A percentile compares a stretch with the other conserved stretches of the same genome.
These are phyloP conservation scores for Amblyopsis rosae DNA, from an alignment of 2,113 vertebrate genomes.

Conservation along the genomic window DNA sequence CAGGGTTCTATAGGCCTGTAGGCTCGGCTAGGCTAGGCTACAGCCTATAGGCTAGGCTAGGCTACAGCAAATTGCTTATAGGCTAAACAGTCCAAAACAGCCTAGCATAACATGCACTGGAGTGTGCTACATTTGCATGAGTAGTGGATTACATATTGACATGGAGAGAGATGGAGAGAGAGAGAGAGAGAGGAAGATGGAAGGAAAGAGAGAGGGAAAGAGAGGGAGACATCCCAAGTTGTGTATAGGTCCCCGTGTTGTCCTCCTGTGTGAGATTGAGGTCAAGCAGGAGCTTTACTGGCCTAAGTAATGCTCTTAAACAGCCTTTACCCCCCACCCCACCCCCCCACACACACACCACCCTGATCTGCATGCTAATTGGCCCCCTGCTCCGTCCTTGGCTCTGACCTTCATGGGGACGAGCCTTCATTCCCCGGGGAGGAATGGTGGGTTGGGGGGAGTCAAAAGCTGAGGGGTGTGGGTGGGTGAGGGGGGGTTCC, in stretches of 20 bases:
- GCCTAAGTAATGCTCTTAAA: slow-evolving; percentile 95
- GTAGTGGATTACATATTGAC: neutral
- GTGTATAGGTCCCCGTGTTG: too few species aligned
- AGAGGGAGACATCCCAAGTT: slow-evolving; percentile 14
- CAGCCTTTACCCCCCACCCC: slow-evolving; percentile 60
- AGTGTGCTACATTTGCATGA: too few species aligned
- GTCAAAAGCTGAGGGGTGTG: slow-evolving; percentile 53
- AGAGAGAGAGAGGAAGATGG: neutral
- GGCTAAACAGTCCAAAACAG: too few species aligned
- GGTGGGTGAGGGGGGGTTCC: slow-evolving; percentile 10
- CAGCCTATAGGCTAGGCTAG: too few species aligned
- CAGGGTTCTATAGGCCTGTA: too few species aligned
- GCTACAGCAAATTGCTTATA: too few species aligned
- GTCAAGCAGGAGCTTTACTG: slow-evolving; percentile 85
- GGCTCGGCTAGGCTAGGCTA: too few species aligned
- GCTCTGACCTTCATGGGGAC: slow-evolving; percentile 79
- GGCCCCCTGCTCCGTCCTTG: slow-evolving; percentile 85
- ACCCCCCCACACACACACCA: slow-evolving; percentile 35
- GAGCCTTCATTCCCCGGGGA: slow-evolving; percentile 10
- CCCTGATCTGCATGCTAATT: slow-evolving; percentile 97
- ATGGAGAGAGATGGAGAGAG: neutral
- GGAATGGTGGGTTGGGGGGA: slow-evolving; percentile 59
- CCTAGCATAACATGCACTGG: too few species aligned
- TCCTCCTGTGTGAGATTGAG: slow-evolving; percentile 77
- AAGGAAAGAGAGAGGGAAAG: neutral